A percentile compares a stretch with the other conserved stretches of the same genome.
These are phyloP conservation scores for Seriola aureovittata DNA, from an alignment of 2,113 vertebrate species.

Conservation along the genomic window DNA sequence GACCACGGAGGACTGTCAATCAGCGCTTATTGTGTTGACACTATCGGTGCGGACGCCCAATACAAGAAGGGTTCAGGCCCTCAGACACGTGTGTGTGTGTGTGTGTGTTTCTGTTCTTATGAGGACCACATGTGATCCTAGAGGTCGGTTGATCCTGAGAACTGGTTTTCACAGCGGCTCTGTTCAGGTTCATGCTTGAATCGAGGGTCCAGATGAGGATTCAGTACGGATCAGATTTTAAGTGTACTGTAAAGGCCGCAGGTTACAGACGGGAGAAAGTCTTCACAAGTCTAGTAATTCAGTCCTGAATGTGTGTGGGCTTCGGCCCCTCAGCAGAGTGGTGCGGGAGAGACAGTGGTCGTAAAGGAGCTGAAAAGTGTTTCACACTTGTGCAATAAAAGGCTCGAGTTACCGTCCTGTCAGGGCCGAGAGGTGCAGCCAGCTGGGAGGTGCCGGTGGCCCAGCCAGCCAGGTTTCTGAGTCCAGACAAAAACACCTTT, in stretches of 20 bases:
- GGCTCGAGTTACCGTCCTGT: constrained; percentile 79
- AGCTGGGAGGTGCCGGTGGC: constrained; percentile 61
- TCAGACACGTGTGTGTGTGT: not conserved
- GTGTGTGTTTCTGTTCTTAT: not conserved
- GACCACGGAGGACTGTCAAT: constrained; percentile 44
- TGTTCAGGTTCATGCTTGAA: not conserved
- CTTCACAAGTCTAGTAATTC: not conserved
- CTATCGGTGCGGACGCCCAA: not conserved
- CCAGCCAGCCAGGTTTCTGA: constrained; percentile 65
- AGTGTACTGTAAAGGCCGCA: not conserved
- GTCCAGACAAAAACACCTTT: constrained; percentile 87
- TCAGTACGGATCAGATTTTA: not conserved
- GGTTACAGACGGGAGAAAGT: not conserved
- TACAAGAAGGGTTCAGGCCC: not conserved
- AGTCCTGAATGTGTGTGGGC: constrained; percentile 71
- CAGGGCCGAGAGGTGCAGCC: constrained; percentile 62
- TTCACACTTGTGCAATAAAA: constrained; percentile 83
- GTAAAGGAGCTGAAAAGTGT: constrained; percentile 79
- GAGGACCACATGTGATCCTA: not conserved
- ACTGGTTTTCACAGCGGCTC: not conserved
- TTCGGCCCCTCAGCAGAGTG: constrained; percentile 63
- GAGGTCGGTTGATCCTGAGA: not conserved
- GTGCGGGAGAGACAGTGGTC: constrained; percentile 73
- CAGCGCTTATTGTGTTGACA: constrained; percentile 33
- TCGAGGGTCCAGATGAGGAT: too few relatives aligned